A percentile compares a stretch with the other conserved stretches of the same genome.
Evolutionary conservation across 2,113 vertebrate genomes (phyloP).

Genomic region (Micronycteris hirsuta): DNA sequence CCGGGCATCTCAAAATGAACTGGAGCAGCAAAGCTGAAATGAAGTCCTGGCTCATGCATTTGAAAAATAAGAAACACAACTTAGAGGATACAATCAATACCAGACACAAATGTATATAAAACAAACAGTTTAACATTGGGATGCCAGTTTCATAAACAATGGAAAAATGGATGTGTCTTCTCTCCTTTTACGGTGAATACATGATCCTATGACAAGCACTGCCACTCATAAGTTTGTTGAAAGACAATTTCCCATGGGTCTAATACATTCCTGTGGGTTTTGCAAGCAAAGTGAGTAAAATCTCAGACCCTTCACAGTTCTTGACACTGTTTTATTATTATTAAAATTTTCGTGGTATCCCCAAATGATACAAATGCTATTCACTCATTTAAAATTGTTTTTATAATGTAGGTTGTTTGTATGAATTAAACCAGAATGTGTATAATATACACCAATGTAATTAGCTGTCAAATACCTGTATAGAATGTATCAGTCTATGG

Average conservation of each 20-base stretch:
- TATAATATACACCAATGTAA: background rate
- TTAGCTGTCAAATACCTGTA: background rate
- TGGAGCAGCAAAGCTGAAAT: background rate
- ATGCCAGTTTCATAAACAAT: background rate
- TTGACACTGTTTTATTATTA: background rate
- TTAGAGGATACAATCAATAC: background rate
- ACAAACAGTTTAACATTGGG: background rate
- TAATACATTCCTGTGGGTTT: background rate
- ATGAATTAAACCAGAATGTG: background rate
- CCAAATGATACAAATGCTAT: background rate
- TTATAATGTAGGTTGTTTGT: background rate
- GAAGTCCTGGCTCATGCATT: background rate
- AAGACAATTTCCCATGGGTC: background rate
- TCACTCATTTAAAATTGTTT: background rate
- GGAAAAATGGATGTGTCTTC: background rate
- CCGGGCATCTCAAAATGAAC: background rate
- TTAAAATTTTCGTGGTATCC: background rate
- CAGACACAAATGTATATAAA: background rate
- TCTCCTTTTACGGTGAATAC: background rate
- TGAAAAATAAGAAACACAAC: background rate
- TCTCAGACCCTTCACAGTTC: background rate
- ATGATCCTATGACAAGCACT: background rate
- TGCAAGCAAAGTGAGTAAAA: background rate
- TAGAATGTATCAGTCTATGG: background rate
- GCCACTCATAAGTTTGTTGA: background rate